Evolutionary conservation across 2,113 vertebrate species (phyloP).

Genomic region (Sapayoa aenigma): DNA sequence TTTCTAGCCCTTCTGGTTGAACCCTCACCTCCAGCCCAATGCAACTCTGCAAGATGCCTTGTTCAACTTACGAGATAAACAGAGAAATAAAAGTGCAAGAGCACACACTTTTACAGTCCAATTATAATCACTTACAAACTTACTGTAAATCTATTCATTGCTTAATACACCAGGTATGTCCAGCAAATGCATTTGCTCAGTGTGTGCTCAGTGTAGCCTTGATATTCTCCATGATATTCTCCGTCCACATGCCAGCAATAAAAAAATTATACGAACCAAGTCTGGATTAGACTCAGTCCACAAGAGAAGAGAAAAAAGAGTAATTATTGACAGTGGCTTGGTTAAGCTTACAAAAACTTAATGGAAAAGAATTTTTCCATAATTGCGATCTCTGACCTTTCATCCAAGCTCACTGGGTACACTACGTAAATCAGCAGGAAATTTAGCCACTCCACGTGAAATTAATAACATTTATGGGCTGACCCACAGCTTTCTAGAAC

Average conservation of each 20-base stretch:
- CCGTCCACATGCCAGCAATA: background rate
- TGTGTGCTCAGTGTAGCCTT: background rate
- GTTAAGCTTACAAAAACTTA: constrained; percentile 51
- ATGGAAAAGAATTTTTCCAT: constrained; percentile 27
- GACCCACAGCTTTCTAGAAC: constrained; percentile 16
- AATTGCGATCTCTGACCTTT: constrained; percentile 58
- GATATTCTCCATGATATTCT: background rate
- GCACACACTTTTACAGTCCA: background rate
- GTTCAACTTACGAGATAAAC: background rate
- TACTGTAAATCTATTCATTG: constrained; percentile 4
- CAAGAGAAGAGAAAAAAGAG: background rate
- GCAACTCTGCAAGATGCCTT: background rate
- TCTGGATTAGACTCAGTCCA: constrained; percentile 14
- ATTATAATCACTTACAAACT: constrained; percentile 15
- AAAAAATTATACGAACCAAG: constrained; percentile 7
- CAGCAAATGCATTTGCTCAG: constrained; percentile 19
- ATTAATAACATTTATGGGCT: constrained; percentile 34
- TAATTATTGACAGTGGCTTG: constrained; percentile 47
- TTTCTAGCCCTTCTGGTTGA: constrained; percentile 28
- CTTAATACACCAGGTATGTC: background rate
- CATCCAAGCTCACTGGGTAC: constrained; percentile 39
- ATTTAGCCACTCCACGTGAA: constrained; percentile 32
- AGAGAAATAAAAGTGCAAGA: background rate
- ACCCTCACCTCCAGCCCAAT: background rate
- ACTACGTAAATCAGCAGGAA: constrained; percentile 55